Conservation (phyloP, 2,797 vertebrate species). For the Muscicapa comitata region DNA sequence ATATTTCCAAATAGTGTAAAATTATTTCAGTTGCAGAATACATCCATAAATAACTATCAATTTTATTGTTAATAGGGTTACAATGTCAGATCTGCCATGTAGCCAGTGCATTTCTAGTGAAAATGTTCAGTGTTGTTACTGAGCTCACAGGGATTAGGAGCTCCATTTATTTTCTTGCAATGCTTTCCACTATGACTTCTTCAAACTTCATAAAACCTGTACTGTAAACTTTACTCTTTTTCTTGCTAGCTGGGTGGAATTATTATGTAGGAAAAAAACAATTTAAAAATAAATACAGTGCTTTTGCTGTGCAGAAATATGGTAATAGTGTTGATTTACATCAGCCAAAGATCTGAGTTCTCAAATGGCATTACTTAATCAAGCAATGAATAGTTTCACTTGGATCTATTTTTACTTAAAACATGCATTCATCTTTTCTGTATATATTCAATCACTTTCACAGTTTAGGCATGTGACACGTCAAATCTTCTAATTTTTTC, state of each 20-base stretch:
- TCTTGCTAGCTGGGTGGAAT: neutral
- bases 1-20: neutral
- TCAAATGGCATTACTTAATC: neutral
- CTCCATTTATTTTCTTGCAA: neutral
- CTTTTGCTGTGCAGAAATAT: neutral
- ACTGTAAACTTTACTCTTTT: neutral
- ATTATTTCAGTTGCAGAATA: neutral
- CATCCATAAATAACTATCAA: neutral
- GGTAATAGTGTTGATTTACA: neutral
- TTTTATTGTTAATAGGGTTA: neutral
- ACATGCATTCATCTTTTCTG: neutral
- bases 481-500: neutral
- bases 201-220: neutral
- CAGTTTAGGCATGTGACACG: neutral
- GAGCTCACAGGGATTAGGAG: neutral
- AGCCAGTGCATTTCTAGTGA: neutral
- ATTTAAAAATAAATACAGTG: neutral
- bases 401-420: neutral
- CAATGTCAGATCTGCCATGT: neutral
- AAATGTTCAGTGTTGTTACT: neutral
- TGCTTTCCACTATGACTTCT: neutral
- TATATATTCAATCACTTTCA: neutral
- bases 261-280: neutral
- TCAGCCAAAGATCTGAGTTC: neutral
- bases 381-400: neutral